These are phyloP conservation scores for Polydrusus cervinus DNA, from an alignment of 2,888 invertebrate genomes.

Conservation along the genomic window DNA sequence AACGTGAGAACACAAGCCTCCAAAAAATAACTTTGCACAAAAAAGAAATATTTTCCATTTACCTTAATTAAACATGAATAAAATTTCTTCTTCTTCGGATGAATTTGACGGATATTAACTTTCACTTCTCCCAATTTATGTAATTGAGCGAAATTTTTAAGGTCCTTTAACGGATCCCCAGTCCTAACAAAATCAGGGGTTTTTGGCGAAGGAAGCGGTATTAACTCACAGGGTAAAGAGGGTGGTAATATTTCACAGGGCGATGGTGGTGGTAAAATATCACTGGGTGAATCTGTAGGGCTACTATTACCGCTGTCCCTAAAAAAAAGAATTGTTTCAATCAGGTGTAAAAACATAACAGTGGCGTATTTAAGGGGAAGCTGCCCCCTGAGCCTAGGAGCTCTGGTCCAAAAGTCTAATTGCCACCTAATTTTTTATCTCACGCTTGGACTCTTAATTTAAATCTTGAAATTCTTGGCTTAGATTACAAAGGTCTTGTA, in stretches of 20 bases:
- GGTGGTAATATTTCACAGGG: background rate
- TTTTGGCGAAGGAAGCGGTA: slow-evolving; percentile 11
- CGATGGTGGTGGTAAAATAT: slow-evolving; percentile 19
- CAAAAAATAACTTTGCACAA: no score
- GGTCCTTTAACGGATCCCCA: slow-evolving; percentile 62
- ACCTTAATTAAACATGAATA: slow-evolving; percentile 62
- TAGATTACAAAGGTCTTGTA: no score
- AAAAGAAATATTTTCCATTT: no score
- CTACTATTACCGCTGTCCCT: slow-evolving; percentile 64
- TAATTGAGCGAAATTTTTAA: slow-evolving; percentile 61
- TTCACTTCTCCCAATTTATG: slow-evolving; percentile 63
- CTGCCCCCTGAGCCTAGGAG: no score
- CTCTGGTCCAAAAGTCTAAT: no score
- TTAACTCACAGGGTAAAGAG: background rate
- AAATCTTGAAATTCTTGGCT: no score
- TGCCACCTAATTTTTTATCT: no score
- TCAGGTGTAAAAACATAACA: no score
- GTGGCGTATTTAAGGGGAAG: no score
- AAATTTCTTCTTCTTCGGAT: slow-evolving; percentile 55
- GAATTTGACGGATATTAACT: slow-evolving; percentile 38
- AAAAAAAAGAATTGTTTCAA: slow-evolving; percentile 19
- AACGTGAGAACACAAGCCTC: no score
- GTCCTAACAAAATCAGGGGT: slow-evolving; percentile 57
- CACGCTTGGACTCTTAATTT: no score
- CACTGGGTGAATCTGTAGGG: slow-evolving; percentile 55